Evolutionary conservation across 1,140 invertebrate species (phyloP).

Genomic region (Stegodyphus dumicola): DNA sequence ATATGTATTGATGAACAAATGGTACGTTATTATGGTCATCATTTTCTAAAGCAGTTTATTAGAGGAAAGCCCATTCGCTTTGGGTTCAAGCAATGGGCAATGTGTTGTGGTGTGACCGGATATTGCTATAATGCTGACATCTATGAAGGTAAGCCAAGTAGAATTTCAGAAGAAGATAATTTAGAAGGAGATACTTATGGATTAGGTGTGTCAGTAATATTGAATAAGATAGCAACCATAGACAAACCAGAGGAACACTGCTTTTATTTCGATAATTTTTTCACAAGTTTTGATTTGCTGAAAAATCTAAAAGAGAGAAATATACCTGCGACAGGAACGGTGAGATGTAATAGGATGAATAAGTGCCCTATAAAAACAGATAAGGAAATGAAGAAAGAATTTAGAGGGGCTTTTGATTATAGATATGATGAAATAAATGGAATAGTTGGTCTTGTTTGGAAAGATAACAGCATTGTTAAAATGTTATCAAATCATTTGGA

Average conservation of each 20-base stretch:
- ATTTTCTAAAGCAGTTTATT: constrained; percentile 20
- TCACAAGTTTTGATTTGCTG: constrained; percentile 17
- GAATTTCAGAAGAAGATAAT: constrained; percentile 17
- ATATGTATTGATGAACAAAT: constrained; percentile 18
- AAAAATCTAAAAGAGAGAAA: constrained; percentile 20
- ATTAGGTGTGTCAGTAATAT: constrained; percentile 19
- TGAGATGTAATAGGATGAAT: constrained; percentile 14
- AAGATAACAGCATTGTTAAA: constrained; percentile 30
- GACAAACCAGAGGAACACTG: constrained; percentile 12
- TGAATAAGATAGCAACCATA: constrained; percentile 19
- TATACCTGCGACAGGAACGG: constrained; percentile 17
- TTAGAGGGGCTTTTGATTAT: constrained; percentile 16
- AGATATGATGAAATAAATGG: constrained; percentile 16
- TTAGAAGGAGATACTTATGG: constrained; percentile 19
- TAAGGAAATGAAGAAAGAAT: constrained; percentile 16
- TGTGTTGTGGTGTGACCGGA: constrained; percentile 14
- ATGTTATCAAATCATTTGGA: constrained; percentile 40
- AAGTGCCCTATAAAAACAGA: constrained; percentile 16
- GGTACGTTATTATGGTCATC: constrained; percentile 18
- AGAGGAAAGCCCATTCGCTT: constrained; percentile 12
- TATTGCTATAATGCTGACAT: constrained; percentile 19
- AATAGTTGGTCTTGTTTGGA: constrained; percentile 9
- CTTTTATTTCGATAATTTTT: constrained; percentile 20
- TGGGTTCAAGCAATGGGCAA: constrained; percentile 15
- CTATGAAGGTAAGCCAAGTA: constrained; percentile 18